Percentiles rank a stretch among this genome's conserved stretches.
Evolutionary conservation across 35 echinoderm and acorn worm genomes (phyloP).

Genomic region (Stichopus chloronotus): DNA sequence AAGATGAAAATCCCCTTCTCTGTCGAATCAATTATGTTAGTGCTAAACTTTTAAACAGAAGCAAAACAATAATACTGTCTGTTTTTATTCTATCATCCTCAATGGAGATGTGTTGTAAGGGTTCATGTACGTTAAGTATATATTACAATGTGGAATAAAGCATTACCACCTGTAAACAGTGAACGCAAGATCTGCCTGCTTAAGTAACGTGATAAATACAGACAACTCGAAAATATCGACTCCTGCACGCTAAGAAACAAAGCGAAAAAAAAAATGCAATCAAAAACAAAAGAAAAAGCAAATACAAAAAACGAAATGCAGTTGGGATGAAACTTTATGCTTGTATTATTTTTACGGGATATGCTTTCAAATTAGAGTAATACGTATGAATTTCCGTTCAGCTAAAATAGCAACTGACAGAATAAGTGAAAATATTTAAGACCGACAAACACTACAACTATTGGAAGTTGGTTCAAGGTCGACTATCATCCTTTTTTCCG

Average conservation of each 20-base stretch:
- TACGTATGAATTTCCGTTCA: background rate
- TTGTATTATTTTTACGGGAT: background rate
- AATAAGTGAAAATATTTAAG: too few relatives aligned
- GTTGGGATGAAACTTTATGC: background rate
- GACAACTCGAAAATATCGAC: too few relatives aligned
- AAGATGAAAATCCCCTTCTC: background rate
- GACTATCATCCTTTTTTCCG: background rate
- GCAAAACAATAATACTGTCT: background rate
- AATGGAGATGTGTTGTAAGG: background rate
- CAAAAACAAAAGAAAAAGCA: too few relatives aligned
- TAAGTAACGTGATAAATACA: background rate
- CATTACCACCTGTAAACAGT: background rate
- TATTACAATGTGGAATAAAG: background rate
- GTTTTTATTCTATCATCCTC: background rate
- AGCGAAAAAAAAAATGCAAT: too few relatives aligned
- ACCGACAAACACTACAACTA: background rate
- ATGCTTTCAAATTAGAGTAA: background rate
- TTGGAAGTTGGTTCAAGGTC: background rate
- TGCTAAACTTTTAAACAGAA: background rate
- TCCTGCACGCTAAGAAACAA: too few relatives aligned
- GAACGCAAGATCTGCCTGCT: background rate
- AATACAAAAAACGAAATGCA: too few relatives aligned
- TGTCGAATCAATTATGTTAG: constrained; percentile 31
- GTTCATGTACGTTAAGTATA: background rate
- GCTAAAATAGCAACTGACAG: background rate